These are phyloP conservation scores for Cotesia vestalis DNA, from an alignment of 1,140 invertebrate genomes.

Conservation along the genomic window DNA sequence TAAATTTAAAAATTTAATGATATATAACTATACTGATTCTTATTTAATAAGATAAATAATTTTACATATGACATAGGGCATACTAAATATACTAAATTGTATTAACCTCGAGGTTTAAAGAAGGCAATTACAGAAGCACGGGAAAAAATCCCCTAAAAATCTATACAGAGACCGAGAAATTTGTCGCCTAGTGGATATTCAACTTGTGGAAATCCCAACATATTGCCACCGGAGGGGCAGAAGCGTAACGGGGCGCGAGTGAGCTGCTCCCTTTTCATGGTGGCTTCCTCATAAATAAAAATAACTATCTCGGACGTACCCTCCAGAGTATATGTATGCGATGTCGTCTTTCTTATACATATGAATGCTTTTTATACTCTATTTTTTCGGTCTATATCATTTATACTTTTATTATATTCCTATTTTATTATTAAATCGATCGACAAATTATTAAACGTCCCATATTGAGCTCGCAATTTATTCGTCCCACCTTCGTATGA, in stretches of 20 bases:
- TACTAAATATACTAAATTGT: constrained; percentile 47
- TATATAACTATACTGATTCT: not conserved
- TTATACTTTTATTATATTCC: constrained; percentile 18
- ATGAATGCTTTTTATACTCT: not conserved
- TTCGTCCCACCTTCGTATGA: no score
- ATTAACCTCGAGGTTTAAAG: constrained; percentile 15
- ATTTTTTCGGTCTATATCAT: constrained; percentile 5
- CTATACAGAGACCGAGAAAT: constrained; percentile 22
- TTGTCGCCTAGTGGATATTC: constrained; percentile 50
- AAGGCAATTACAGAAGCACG: constrained; percentile 22
- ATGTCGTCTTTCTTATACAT: constrained; percentile 10
- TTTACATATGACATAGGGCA: constrained; percentile 32
- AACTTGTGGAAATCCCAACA: constrained; percentile 64
- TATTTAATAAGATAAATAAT: constrained; percentile 39
- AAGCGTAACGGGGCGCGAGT: constrained; percentile 42
- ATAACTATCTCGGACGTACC: constrained; percentile 56
- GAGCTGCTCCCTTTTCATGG: constrained; percentile 60
- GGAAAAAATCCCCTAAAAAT: constrained; percentile 14
- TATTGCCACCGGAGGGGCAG: constrained; percentile 44
- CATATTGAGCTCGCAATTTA: no score
- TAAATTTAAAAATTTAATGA: no score
- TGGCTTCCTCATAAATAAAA: constrained; percentile 67
- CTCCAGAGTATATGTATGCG: constrained; percentile 49
- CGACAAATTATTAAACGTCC: no score
- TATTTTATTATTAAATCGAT: not conserved